Conservation (phyloP, 64 coral and sea anemone genomes). For the Stichodactyla mertensii region DNA sequence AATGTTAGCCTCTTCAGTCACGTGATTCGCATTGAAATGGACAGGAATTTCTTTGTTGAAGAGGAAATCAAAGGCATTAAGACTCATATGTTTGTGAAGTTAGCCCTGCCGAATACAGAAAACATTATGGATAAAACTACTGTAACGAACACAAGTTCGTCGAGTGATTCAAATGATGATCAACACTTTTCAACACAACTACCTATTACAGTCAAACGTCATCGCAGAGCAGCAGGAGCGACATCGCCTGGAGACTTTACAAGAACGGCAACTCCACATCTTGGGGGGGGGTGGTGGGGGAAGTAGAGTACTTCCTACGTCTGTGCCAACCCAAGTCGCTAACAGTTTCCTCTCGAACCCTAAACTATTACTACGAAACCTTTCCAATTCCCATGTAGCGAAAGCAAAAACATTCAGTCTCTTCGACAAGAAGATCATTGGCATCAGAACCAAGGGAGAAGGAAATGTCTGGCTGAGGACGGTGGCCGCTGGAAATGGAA, state of each 20-base stretch:
- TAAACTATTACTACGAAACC: neutral
- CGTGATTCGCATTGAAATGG: too few species aligned
- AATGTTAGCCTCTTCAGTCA: neutral
- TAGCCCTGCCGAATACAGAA: too few species aligned
- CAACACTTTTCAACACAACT: too few species aligned
- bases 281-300: neutral
- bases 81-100: too few species aligned
- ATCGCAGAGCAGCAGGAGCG: too few species aligned
- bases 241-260: too few species aligned
- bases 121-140: too few species aligned
- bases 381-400: neutral
- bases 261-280: neutral
- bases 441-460: neutral
- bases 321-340: neutral
- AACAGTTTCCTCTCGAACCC: neutral
- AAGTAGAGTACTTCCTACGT: neutral
- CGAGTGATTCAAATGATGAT: too few species aligned
- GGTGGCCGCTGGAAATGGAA: neutral
- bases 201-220: too few species aligned
- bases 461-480: neutral
- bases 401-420: neutral
- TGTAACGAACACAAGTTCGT: too few species aligned
- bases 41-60: too few species aligned
- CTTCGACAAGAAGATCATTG: constrained; percentile 19
- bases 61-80: too few species aligned